Conservation (phyloP, 1,140 invertebrate species). For the Antheraea pernyi region DNA sequence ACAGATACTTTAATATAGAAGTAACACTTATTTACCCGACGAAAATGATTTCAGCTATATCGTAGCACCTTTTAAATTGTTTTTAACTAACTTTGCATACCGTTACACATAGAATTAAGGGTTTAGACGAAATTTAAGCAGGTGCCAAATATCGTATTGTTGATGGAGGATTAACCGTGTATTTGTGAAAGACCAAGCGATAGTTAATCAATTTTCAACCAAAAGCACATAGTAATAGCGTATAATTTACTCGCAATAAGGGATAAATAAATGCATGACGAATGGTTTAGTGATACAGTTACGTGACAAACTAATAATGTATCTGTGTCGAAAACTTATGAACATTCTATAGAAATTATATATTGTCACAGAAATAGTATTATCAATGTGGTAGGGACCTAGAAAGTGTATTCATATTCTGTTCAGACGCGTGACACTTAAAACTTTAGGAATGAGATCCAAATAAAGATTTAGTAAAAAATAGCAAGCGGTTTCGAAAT, state of each 20-base stretch:
- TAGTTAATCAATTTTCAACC: not conserved
- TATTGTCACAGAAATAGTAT: not conserved
- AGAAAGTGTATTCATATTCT: no score
- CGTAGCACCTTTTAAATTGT: no score
- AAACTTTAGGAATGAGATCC: no score
- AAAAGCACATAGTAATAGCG: not conserved
- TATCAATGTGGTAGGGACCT: not conserved
- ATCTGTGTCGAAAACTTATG: not conserved
- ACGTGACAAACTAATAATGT: not conserved
- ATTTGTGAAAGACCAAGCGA: not conserved
- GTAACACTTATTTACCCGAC: no score
- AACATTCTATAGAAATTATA: not conserved
- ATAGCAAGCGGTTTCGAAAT: no score
- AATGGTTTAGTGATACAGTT: not conserved
- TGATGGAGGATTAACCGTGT: constrained; percentile 26
- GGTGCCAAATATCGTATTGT: constrained; percentile 29
- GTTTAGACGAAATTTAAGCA: constrained; percentile 22
- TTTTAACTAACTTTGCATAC: constrained; percentile 18
- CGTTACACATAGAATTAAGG: constrained; percentile 25
- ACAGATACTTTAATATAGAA: no score
- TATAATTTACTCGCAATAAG: not conserved
- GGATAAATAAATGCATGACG: not conserved
- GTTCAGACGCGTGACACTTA: no score
- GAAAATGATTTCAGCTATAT: no score
- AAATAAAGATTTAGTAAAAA: no score